Conservation (phyloP, 1,140 invertebrate species). For the Harlomillsia oculata region DNA sequence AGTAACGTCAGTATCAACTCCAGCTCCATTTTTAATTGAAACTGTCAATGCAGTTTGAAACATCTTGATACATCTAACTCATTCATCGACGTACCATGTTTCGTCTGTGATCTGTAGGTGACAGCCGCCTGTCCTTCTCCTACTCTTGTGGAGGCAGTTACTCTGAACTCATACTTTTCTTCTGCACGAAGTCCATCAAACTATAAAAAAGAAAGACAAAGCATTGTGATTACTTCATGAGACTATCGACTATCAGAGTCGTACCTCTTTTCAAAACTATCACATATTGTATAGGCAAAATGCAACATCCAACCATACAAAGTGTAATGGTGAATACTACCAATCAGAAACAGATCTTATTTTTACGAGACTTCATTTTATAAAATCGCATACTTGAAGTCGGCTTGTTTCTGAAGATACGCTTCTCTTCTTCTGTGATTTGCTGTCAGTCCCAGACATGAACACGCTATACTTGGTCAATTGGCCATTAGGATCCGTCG, state of each 20-base stretch:
- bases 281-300: no score
- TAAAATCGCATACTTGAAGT: conserved; percentile 43
- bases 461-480: conserved; percentile 54
- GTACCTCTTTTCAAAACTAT: no score
- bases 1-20: not conserved
- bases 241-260: no score
- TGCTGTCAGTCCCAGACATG: no score
- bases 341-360: no score
- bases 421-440: conserved; percentile 40
- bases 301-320: no score
- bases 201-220: conserved; percentile 5
- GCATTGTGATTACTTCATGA: no score
- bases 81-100: conserved; percentile 17
- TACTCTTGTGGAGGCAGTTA: conserved; percentile 38
- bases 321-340: no score
- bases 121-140: conserved; percentile 37
- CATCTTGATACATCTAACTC: not conserved
- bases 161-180: conserved; percentile 38
- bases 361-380: no score
- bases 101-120: conserved; percentile 11
- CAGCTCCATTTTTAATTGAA: no score
- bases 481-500: conserved; percentile 60
- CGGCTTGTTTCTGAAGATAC: conserved; percentile 44
- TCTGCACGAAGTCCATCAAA: conserved; percentile 44
- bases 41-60: no score